Evolutionary conservation across 2,797 vertebrate genomes (phyloP).

Genomic region (Phoxinus dragarum): DNA sequence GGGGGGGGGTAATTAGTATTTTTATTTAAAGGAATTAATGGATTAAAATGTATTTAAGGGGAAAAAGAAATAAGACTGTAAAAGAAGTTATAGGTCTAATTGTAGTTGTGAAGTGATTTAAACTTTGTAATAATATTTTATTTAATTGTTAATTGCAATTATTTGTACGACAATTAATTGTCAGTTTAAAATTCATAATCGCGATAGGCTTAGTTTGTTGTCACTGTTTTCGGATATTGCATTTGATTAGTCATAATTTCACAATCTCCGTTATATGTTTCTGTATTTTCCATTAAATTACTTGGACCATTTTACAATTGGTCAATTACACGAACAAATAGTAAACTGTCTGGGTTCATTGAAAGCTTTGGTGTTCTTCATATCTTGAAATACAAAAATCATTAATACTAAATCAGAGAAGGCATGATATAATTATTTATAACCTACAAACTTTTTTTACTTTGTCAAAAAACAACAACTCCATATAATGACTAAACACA

Average conservation of each 20-base stretch:
- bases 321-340: background rate
- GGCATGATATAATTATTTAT: background rate
- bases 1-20: background rate
- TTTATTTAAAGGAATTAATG: background rate
- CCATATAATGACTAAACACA: background rate
- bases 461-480: background rate
- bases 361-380: constrained; percentile 6
- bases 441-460: no score
- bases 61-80: background rate
- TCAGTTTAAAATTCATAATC: background rate
- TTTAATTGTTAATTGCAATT: background rate
- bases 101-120: background rate
- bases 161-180: background rate
- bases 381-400: background rate
- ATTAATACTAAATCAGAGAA: background rate
- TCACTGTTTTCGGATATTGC: background rate
- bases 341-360: background rate
- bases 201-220: background rate
- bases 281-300: background rate
- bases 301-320: background rate
- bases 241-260: background rate
- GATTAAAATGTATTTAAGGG: background rate
- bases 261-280: background rate
- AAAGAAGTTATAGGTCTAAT: background rate
- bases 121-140: background rate